Percentiles rank a stretch among this genome's conserved stretches.
phyloP scores from a whole-genome alignment of 2,797 vertebrate species.

The Cichlasoma orientale region DNA sequence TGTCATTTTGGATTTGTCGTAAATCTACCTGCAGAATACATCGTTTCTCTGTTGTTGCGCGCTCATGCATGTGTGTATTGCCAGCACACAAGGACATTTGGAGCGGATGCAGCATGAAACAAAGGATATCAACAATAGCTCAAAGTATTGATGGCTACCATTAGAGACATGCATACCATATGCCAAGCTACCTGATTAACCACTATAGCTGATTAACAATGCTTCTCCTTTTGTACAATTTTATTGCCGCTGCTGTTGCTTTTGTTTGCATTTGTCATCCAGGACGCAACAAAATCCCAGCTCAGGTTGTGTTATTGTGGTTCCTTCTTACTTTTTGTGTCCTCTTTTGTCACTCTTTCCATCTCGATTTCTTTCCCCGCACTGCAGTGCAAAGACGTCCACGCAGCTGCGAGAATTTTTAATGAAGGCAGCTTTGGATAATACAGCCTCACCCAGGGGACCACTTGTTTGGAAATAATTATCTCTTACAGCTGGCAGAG shows the following conservation, averaged over 20 bases:
- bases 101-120: slow-evolving; percentile 38
- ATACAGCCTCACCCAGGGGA: slow-evolving; percentile 67
- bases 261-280: slow-evolving; percentile 34
- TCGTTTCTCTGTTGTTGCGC: slow-evolving; percentile 12
- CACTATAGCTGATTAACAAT: slow-evolving; percentile 30
- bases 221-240: slow-evolving; percentile 5
- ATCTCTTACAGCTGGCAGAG: slow-evolving; percentile 74
- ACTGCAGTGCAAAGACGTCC: slow-evolving; percentile 42
- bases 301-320: slow-evolving; percentile 20
- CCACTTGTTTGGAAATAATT: slow-evolving; percentile 80
- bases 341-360: slow-evolving; percentile 9
- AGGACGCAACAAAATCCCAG: slow-evolving; percentile 36
- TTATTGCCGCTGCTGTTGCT: slow-evolving; percentile 20
- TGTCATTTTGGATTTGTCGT: slow-evolving; percentile 58
- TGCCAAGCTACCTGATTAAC: slow-evolving; percentile 37
- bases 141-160: slow-evolving; percentile 48
- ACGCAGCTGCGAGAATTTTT: slow-evolving; percentile 68
- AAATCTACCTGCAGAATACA: slow-evolving; percentile 49
- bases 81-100: slow-evolving; percentile 53
- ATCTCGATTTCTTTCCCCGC: neutral
- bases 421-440: slow-evolving; percentile 74
- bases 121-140: slow-evolving; percentile 51
- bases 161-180: slow-evolving; percentile 40
- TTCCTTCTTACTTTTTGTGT: neutral
- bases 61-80: neutral